phyloP scores from a whole-genome alignment of 1,140 invertebrate species.

The Heliothis virescens region DNA sequence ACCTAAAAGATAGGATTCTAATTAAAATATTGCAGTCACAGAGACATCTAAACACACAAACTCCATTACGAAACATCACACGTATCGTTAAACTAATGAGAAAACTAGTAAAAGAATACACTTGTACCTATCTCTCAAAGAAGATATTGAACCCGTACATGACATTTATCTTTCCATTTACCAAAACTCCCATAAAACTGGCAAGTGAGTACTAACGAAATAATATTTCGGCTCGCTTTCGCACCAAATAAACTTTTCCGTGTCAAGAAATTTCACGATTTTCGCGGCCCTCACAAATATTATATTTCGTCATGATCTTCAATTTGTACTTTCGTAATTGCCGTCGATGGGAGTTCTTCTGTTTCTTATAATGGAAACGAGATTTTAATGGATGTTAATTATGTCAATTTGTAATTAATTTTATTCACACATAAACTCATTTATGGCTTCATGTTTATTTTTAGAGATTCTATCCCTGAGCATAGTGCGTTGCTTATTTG shows the following conservation, averaged over 20 bases:
- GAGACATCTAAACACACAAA: neutral
- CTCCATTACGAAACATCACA: neutral
- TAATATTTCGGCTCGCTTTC: constrained; percentile 29
- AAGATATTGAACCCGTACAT: constrained; percentile 26
- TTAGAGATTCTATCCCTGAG: too few species aligned
- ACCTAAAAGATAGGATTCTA: too few species aligned
- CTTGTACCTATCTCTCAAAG: constrained; percentile 16
- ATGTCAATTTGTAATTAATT: too few species aligned
- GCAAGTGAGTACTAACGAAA: constrained; percentile 35
- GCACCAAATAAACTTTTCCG: constrained; percentile 32
- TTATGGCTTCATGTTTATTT: too few species aligned
- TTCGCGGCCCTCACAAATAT: neutral
- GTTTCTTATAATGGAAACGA: too few species aligned
- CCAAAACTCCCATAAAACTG: constrained; percentile 35
- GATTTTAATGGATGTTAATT: too few species aligned
- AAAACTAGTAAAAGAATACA: constrained; percentile 24
- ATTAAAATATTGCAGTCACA: too few species aligned
- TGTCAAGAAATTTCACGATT: constrained; percentile 9
- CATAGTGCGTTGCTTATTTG: too few species aligned
- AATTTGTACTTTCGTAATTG: neutral
- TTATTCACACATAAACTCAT: too few species aligned
- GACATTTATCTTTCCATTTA: constrained; percentile 28
- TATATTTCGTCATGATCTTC: neutral
- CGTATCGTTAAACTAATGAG: neutral
- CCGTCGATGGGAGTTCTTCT: too few species aligned